Evolutionary conservation across 2,797 vertebrate species (phyloP), one percentile per base, ranked within the genome.

Genomic region (Rachycentron canadum): DNA sequence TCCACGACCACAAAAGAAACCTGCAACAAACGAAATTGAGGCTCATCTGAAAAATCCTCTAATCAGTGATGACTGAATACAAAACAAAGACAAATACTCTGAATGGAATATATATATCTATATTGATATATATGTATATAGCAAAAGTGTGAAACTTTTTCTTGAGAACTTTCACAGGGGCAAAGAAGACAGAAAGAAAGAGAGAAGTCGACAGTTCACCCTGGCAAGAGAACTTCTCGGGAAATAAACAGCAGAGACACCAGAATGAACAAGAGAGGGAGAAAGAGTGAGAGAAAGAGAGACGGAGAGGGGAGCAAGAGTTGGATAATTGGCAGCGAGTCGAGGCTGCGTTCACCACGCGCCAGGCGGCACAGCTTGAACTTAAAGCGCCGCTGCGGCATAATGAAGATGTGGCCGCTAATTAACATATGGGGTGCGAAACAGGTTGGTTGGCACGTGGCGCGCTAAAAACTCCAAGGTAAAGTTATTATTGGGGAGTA

Each of bases 401-500:
- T 98, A 97, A 98, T 97, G 97, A 98, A 98, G 97, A 98, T 98
- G 97, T 98, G 93, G 98, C 96, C 96, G 96, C 97, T 98, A 98
- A 99, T 99, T 98, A 99, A 98, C 98, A 99, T 99, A 99, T 99
- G 97, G 98, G 97, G 96, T 97, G 97, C 95, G 97, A 94, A 99
- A 98, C 98, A 99, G 98, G 97, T 99, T 99, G 99, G 97, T 96
- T 98, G 97, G 98, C 97, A 98, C 95, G 92, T 85, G 91, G 95
- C 92, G 93, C 93, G 95, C 96, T 95, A 96, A 96, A 97, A 98
- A 98, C 97, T 99, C 97, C 96, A 98, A 99, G 98, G 98, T 99
- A 99, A 98, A 99, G 98, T 98, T 99, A 99, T 99, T 99, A 99
- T 99, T 97, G 97, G 97, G 97, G 97, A 98, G 97, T 99, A 99